Evolutionary conservation across 2,888 invertebrate species (phyloP).

Genomic region (Ectobius pallidus): DNA sequence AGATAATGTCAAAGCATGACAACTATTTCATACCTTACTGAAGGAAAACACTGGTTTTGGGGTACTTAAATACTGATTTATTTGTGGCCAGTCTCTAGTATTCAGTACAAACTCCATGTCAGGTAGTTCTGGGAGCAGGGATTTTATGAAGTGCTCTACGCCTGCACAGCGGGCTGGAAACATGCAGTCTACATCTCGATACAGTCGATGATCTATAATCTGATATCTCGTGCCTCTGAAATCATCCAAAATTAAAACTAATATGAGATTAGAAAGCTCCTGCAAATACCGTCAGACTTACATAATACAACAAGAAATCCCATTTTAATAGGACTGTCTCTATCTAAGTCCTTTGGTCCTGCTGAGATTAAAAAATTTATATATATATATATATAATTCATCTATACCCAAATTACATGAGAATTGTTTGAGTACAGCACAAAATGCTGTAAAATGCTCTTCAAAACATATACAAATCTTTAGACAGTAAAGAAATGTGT

Average conservation of each 20-base stretch:
- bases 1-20: too few relatives aligned
- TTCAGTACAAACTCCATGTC: slow-evolving; percentile 89
- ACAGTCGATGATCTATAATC: slow-evolving; percentile 79
- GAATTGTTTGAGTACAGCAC: not conserved
- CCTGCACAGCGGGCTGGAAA: slow-evolving; percentile 93
- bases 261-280: not conserved
- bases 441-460: too few relatives aligned
- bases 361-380: too few relatives aligned
- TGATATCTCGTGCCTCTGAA: slow-evolving; percentile 75
- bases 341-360: too few relatives aligned
- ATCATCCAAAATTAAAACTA: slow-evolving; percentile 1
- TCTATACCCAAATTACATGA: not conserved
- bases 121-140: slow-evolving; percentile 71
- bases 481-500: too few relatives aligned
- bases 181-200: slow-evolving; percentile 83
- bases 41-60: slow-evolving; percentile 90
- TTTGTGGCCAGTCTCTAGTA: slow-evolving; percentile 92
- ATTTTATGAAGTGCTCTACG: slow-evolving; percentile 84
- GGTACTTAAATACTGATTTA: slow-evolving; percentile 66
- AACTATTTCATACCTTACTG: slow-evolving; percentile 85
- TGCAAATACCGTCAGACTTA: slow-evolving; percentile 47
- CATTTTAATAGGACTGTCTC: not conserved
- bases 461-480: too few relatives aligned
- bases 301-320: not conserved
- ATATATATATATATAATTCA: not conserved